phyloP scores from a whole-genome alignment of 2,797 vertebrate species.

The Intellagama lesueurii region DNA sequence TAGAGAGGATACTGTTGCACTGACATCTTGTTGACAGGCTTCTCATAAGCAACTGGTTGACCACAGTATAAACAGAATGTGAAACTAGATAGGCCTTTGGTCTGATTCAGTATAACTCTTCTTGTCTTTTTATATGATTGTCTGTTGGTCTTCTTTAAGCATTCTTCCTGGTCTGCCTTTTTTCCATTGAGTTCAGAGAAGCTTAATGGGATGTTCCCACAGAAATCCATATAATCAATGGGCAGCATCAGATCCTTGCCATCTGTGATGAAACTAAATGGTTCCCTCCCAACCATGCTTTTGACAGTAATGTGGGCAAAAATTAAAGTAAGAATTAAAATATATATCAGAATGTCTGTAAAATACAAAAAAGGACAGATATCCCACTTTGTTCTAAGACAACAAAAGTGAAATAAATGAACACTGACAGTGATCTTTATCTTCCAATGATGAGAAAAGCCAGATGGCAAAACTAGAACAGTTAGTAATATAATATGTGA shows the following conservation, averaged over 20 bases:
- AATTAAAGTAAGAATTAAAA: slow-evolving; percentile 57
- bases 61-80: too few species aligned
- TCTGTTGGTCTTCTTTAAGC: background rate
- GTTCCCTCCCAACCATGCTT: slow-evolving; percentile 33
- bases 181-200: background rate
- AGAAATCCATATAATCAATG: background rate
- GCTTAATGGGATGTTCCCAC: background rate
- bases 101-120: too few species aligned
- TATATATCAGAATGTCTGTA: slow-evolving; percentile 55
- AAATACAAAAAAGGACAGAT: slow-evolving; percentile 10
- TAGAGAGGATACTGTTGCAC: too few species aligned
- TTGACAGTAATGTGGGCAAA: slow-evolving; percentile 14
- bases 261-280: background rate
- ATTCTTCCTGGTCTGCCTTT: background rate
- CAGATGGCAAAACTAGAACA: slow-evolving; percentile 80
- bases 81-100: too few species aligned
- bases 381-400: slow-evolving; percentile 64
- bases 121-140: background rate
- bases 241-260: background rate
- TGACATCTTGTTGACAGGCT: too few species aligned
- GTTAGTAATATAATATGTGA: slow-evolving; percentile 73
- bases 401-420: slow-evolving; percentile 77
- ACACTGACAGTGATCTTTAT: slow-evolving; percentile 77
- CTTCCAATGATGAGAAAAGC: slow-evolving; percentile 76
- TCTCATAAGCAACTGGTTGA: too few species aligned